phyloP scores from a whole-genome alignment of 2,113 vertebrate genomes.

The Dunckerocampus dactyliophorus region DNA sequence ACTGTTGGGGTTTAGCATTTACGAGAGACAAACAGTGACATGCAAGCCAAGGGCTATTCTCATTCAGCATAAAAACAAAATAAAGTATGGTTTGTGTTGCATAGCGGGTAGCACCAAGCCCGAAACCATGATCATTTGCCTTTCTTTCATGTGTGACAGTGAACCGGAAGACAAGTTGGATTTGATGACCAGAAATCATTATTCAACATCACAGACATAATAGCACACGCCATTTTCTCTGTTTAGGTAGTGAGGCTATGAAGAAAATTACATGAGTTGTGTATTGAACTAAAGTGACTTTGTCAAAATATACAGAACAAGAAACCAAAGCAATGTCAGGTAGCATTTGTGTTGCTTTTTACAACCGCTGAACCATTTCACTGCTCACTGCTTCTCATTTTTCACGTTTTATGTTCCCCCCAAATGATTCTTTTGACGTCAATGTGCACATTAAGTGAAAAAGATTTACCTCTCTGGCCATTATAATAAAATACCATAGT shows the following conservation, averaged over 20 bases:
- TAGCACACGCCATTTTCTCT: constrained; percentile 5
- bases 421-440: constrained; percentile 52
- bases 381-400: constrained; percentile 35
- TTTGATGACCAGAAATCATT: constrained; percentile 7
- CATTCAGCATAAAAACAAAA: constrained; percentile 5
- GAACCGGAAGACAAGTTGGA: constrained; percentile 12
- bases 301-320: not conserved
- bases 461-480: constrained; percentile 42
- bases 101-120: constrained; percentile 25
- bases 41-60: constrained; percentile 18
- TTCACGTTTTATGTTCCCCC: constrained; percentile 44
- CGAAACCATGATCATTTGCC: constrained; percentile 34
- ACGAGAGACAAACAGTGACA: constrained; percentile 5
- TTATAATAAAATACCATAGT: constrained; percentile 43
- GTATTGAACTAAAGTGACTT: not conserved
- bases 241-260: not conserved
- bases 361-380: constrained; percentile 17
- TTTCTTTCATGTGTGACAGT: constrained; percentile 25
- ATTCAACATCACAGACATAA: constrained; percentile 1
- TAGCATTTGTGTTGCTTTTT: constrained; percentile 34
- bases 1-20: constrained; percentile 4
- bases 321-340: constrained; percentile 21
- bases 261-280: constrained; percentile 1
- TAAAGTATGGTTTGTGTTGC: constrained; percentile 24
- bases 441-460: constrained; percentile 48